These are phyloP conservation scores for Lacerta agilis DNA, from an alignment of 2,797 vertebrate genomes.

Conservation along the genomic window DNA sequence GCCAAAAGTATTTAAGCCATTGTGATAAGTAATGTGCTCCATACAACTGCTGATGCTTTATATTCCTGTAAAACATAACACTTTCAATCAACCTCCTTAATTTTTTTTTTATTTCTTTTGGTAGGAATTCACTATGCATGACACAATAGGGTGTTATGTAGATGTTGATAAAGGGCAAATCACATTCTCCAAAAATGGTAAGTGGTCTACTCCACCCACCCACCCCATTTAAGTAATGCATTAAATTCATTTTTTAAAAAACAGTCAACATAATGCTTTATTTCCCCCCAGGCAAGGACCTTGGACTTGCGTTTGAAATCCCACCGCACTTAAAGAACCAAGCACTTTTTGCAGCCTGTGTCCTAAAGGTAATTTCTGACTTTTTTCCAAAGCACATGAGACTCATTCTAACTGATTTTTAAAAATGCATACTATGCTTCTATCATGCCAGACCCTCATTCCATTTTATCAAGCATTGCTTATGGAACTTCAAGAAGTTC, in stretches of 20 bases:
- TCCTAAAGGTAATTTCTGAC: slow-evolving; percentile 88
- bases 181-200: slow-evolving; percentile 97
- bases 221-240: background rate
- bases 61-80: background rate
- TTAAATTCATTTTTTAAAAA: background rate
- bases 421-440: background rate
- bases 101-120: slow-evolving; percentile 22
- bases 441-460: background rate
- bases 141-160: slow-evolving; percentile 93
- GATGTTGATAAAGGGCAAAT: slow-evolving; percentile 89
- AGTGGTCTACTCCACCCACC: slow-evolving; percentile 23
- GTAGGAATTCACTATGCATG: slow-evolving; percentile 98
- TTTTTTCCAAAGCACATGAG: background rate
- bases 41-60: too few relatives aligned
- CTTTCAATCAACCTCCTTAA: background rate
- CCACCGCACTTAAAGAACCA: slow-evolving; percentile 87
- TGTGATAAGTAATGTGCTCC: background rate
- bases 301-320: slow-evolving; percentile 93
- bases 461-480: background rate
- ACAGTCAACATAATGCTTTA: fast-evolving
- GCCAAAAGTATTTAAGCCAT: background rate
- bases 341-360: slow-evolving; percentile 92
- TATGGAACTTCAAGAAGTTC: background rate
- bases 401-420: background rate
- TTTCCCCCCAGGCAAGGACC: slow-evolving; percentile 86